Conservation (phyloP, 2,888 invertebrate species). For the Caenorhabditis imperialis region DNA sequence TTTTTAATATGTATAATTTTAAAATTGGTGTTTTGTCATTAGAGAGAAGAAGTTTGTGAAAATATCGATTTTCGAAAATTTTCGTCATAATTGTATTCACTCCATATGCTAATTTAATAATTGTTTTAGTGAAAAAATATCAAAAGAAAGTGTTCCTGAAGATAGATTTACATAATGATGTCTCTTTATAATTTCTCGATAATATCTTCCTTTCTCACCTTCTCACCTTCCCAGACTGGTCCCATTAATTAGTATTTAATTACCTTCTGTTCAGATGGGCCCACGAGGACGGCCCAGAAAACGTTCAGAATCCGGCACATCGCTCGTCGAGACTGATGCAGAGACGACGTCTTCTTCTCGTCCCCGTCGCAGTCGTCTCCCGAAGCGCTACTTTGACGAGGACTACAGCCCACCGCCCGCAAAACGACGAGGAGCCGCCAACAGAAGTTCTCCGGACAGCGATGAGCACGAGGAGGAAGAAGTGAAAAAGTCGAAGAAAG, state of each 20-base stretch:
- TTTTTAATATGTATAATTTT: no score
- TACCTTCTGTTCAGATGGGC: conserved; percentile 27
- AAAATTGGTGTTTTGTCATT: no score
- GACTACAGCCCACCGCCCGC: conserved; percentile 30
- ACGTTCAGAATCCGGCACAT: conserved; percentile 21
- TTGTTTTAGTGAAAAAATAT: no score
- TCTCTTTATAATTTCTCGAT: not conserved
- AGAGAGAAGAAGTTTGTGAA: not conserved
- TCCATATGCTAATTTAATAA: no score
- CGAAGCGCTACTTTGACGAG: conserved; percentile 44
- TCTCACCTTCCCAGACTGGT: not conserved
- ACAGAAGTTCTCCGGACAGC: conserved; percentile 20
- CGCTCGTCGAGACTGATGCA: conserved; percentile 11
- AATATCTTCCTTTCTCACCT: not conserved
- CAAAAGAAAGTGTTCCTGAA: no score
- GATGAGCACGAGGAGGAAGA: conserved; percentile 5
- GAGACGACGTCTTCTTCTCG: conserved; percentile 7
- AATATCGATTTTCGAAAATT: conserved; percentile 17
- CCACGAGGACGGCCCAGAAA: conserved; percentile 32
- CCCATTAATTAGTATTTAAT: not conserved
- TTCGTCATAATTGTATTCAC: no score
- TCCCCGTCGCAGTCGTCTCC: conserved; percentile 39
- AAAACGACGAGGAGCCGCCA: conserved; percentile 1
- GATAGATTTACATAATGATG: no score
- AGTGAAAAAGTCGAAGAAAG: conserved; percentile 1